Percentiles rank a stretch among this genome's conserved stretches.
Conservation (phyloP, 1,140 invertebrate genomes). For the Euura lappo region DNA sequence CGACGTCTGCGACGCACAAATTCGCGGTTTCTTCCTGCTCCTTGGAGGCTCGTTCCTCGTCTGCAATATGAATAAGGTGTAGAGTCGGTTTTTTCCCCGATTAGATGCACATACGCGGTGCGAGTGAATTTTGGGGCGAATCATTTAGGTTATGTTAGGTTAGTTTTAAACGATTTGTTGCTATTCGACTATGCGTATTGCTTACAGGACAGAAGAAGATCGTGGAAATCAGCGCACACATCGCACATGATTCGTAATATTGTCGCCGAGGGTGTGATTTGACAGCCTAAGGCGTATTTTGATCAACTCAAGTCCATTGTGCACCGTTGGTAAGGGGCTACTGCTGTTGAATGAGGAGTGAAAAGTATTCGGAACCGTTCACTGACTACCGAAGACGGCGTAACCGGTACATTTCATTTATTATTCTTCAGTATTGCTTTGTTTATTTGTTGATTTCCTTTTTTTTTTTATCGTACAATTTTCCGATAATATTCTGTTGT, state of each 20-base stretch:
- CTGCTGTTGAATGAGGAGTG: constrained; percentile 10
- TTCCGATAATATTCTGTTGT: constrained; percentile 46
- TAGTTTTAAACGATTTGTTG: constrained; percentile 34
- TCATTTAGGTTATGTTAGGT: constrained; percentile 47
- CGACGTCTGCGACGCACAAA: constrained; percentile 51
- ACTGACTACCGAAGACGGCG: constrained; percentile 6
- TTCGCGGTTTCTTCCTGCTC: constrained; percentile 51
- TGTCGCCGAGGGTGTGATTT: background rate
- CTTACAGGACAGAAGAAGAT: constrained; percentile 79
- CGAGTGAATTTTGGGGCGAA: constrained; percentile 41
- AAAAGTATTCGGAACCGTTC: constrained; percentile 15
- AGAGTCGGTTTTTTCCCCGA: constrained; percentile 19
- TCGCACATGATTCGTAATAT: constrained; percentile 70
- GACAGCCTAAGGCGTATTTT: constrained; percentile 47
- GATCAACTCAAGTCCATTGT: constrained; percentile 39
- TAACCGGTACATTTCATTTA: constrained; percentile 18
- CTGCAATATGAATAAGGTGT: constrained; percentile 35
- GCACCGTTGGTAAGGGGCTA: constrained; percentile 10
- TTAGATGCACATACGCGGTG: constrained; percentile 25
- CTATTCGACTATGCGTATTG: constrained; percentile 45
- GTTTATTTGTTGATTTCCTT: constrained; percentile 33
- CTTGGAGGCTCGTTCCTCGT: constrained; percentile 52
- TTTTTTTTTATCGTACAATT: constrained; percentile 33
- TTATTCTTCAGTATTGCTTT: too few relatives aligned
- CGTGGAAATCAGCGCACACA: constrained; percentile 80